phyloP scores from a whole-genome alignment of 2,888 invertebrate species.

The Ischnura elegans region DNA sequence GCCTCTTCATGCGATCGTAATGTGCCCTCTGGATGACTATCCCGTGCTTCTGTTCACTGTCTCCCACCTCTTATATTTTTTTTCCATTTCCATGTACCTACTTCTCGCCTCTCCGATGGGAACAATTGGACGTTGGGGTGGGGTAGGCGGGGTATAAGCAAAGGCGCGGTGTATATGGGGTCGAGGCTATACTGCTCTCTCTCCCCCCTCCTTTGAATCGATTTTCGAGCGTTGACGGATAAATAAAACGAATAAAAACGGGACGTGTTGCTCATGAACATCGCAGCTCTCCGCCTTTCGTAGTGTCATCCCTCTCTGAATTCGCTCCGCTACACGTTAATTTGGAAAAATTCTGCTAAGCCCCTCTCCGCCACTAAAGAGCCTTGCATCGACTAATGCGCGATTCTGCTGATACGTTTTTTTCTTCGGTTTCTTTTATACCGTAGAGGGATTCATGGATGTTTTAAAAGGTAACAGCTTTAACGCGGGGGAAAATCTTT shows the following conservation, averaged over 20 bases:
- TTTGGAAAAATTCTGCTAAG: conserved; percentile 19
- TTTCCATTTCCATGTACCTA: background rate
- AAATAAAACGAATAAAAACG: conserved; percentile 1
- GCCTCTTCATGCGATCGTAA: background rate
- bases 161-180: background rate
- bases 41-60: background rate
- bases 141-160: background rate
- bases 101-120: background rate
- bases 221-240: conserved; percentile 8
- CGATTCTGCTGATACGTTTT: background rate
- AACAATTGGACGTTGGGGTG: background rate
- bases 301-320: conserved; percentile 1
- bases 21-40: background rate
- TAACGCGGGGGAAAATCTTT: too few relatives aligned
- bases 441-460: background rate
- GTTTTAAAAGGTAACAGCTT: background rate
- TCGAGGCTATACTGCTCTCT: background rate
- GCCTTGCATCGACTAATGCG: background rate
- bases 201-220: background rate
- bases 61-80: too few relatives aligned
- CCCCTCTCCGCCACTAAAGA: background rate
- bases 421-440: background rate
- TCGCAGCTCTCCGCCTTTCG: conserved; percentile 16
- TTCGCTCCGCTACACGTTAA: conserved; percentile 5
- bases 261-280: conserved; percentile 23